Percentiles rank a stretch among this genome's conserved stretches.
These are phyloP conservation scores for Glomeris maerens DNA, from an alignment of 1,140 invertebrate species.

Conservation along the genomic window DNA sequence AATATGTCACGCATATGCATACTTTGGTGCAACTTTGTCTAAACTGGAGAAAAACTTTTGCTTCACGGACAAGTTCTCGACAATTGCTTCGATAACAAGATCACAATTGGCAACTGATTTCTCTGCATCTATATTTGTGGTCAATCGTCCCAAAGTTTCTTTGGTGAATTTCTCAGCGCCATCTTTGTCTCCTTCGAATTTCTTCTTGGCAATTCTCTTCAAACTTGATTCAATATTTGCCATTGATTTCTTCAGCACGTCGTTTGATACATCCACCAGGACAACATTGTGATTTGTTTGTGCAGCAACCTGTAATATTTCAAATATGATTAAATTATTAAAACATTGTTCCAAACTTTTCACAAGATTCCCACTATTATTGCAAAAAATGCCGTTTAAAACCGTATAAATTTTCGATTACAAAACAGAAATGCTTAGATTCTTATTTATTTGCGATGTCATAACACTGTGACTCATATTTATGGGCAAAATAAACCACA, in stretches of 20 bases:
- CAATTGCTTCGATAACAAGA: slow-evolving; percentile 72
- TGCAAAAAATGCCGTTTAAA: too few relatives aligned
- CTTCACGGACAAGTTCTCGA: slow-evolving; percentile 68
- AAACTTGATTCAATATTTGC: slow-evolving; percentile 52
- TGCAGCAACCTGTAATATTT: slow-evolving; percentile 49
- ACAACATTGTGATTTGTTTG: slow-evolving; percentile 58
- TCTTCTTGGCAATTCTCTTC: slow-evolving; percentile 59
- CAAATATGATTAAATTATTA: background rate
- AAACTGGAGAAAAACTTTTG: slow-evolving; percentile 54
- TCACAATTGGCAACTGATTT: slow-evolving; percentile 49
- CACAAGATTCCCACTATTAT: too few relatives aligned
- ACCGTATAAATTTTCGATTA: background rate
- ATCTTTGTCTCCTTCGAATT: slow-evolving; percentile 43
- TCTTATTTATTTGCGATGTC: too few relatives aligned
- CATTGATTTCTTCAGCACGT: slow-evolving; percentile 52
- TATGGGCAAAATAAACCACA: too few relatives aligned
- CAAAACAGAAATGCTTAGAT: too few relatives aligned
- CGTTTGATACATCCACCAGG: slow-evolving; percentile 54
- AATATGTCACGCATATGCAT: background rate
- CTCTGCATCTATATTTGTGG: slow-evolving; percentile 42
- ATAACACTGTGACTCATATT: too few relatives aligned
- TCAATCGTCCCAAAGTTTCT: slow-evolving; percentile 44
- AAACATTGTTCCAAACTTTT: background rate
- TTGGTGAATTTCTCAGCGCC: slow-evolving; percentile 52
- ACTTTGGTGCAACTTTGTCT: slow-evolving; percentile 25